These are phyloP conservation scores for Eutolmus rufibarbis DNA, from an alignment of 2,888 invertebrate species.

Conservation along the genomic window DNA sequence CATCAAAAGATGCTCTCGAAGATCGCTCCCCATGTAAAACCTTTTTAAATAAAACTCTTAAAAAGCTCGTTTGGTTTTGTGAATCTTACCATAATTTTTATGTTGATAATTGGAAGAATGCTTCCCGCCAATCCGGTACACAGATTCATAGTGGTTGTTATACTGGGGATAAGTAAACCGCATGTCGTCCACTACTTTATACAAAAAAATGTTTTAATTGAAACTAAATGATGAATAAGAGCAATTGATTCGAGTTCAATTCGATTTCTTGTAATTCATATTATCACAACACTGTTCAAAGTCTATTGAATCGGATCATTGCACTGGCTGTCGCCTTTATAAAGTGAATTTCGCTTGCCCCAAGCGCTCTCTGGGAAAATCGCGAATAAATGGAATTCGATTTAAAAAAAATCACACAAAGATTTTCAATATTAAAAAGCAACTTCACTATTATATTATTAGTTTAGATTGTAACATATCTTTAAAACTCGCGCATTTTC, in stretches of 20 bases:
- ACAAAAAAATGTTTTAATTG: not conserved
- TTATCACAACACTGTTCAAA: constrained; percentile 34
- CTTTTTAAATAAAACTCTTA: not conserved
- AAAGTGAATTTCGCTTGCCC: not conserved
- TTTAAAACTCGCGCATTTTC: not conserved
- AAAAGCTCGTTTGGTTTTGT: not conserved
- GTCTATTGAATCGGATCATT: constrained; percentile 32
- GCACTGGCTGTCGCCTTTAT: constrained; percentile 9
- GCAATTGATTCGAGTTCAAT: not conserved
- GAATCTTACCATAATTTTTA: constrained; percentile 60
- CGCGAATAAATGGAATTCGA: not conserved
- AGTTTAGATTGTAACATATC: not conserved
- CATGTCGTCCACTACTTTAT: constrained; percentile 51
- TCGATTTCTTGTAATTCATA: constrained; percentile 11
- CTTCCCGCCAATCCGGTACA: constrained; percentile 44
- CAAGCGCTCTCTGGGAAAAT: not conserved
- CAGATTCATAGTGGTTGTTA: constrained; percentile 52
- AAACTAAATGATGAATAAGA: not conserved
- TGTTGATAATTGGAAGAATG: constrained; percentile 54
- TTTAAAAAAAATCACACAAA: not conserved
- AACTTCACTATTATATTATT: not conserved
- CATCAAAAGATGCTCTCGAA: not conserved
- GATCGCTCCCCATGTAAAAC: not conserved
- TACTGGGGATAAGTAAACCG: constrained; percentile 63
- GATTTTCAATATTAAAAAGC: not conserved